These are phyloP conservation scores for Manis crassicaudata DNA, from an alignment of 2,797 vertebrate species.

Conservation along the genomic window DNA sequence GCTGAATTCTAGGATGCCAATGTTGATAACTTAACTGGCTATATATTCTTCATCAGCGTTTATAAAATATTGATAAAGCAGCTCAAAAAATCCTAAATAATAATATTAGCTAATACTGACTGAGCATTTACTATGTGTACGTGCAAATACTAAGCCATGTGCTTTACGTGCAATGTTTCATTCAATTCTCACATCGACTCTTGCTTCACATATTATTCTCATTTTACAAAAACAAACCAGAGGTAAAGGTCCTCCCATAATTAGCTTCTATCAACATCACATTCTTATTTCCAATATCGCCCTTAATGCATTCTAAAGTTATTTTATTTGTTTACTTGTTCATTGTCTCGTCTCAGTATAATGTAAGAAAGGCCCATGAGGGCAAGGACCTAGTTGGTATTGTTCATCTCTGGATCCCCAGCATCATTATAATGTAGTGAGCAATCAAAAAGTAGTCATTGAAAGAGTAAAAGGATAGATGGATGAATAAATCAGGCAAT, in stretches of 20 bases:
- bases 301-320: background rate
- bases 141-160: background rate
- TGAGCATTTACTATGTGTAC: background rate
- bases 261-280: background rate
- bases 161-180: background rate
- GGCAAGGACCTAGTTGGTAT: background rate
- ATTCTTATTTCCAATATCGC: background rate
- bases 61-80: background rate
- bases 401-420: background rate
- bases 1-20: background rate
- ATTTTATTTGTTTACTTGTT: background rate
- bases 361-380: background rate
- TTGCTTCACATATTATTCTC: background rate
- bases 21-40: background rate
- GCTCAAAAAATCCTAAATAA: background rate
- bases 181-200: background rate
- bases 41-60: background rate
- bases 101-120: background rate
- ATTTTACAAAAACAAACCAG: background rate
- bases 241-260: background rate
- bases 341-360: background rate
- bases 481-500: background rate
- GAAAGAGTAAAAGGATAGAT: background rate
- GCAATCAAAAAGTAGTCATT: background rate
- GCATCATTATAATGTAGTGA: background rate